phyloP scores from a whole-genome alignment of 92 coral and sea anemone species.

The Zoanthus sansibaricus region DNA sequence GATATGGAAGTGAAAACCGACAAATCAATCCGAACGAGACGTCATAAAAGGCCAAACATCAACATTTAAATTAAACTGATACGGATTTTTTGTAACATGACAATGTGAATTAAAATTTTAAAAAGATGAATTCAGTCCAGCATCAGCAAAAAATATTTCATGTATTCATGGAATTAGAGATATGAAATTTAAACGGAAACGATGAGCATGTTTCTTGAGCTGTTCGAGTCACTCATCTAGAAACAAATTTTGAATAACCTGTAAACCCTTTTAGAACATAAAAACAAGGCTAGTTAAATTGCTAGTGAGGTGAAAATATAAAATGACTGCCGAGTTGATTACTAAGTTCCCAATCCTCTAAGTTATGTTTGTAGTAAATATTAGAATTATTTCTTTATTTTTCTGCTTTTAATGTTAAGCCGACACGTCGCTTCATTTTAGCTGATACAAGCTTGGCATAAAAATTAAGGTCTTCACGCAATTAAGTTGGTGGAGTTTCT shows the following conservation, averaged over 20 bases:
- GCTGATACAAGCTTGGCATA: background rate
- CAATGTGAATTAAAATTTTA: background rate
- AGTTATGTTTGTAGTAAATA: background rate
- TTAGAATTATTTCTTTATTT: background rate
- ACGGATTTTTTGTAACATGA: constrained; percentile 1
- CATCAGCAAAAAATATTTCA: background rate
- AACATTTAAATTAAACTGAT: constrained; percentile 23
- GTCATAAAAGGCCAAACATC: constrained; percentile 12
- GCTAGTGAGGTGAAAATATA: background rate
- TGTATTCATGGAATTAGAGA: background rate
- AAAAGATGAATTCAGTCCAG: background rate
- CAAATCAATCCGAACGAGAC: constrained; percentile 18
- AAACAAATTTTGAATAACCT: too few species aligned
- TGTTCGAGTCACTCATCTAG: too few species aligned
- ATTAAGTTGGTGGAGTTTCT: background rate
- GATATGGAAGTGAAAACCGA: constrained; percentile 5
- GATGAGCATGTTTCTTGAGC: background rate
- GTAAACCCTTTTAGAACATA: background rate
- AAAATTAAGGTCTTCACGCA: background rate
- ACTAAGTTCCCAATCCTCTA: background rate
- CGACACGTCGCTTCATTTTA: background rate
- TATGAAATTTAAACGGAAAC: background rate
- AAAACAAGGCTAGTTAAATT: background rate
- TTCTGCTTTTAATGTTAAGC: background rate
- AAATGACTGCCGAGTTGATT: background rate